Evolutionary conservation across 2,113 vertebrate species (phyloP).

Genomic region (Leptosomus discolor): DNA sequence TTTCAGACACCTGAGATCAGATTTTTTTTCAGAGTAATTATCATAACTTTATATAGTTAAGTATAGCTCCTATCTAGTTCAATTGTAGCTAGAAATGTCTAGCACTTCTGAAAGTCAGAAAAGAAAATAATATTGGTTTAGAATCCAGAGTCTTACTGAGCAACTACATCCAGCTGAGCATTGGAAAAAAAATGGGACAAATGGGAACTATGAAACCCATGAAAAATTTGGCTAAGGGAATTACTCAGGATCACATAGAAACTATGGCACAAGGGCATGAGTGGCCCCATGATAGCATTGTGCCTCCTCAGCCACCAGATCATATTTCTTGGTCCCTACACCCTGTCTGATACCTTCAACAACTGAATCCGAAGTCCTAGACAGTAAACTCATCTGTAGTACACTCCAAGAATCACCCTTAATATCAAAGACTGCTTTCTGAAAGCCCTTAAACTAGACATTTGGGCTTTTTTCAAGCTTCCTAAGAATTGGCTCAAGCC

Average conservation of each 20-base stretch:
- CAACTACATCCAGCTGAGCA: background rate
- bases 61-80: background rate
- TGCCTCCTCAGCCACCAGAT: background rate
- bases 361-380: background rate
- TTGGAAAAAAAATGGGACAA: background rate
- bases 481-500: background rate
- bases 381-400: background rate
- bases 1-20: background rate
- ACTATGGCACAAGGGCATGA: accelerated
- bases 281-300: background rate
- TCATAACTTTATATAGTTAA: background rate
- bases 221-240: background rate
- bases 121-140: background rate
- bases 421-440: background rate
- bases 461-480: background rate
- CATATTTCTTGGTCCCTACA: background rate
- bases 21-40: conserved; percentile 22
- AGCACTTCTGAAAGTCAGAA: background rate
- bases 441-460: background rate
- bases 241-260: background rate
- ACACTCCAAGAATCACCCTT: background rate
- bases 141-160: background rate
- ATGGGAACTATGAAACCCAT: background rate
- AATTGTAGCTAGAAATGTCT: background rate
- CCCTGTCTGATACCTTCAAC: background rate